Evolutionary conservation across 2,888 invertebrate genomes (phyloP), one percentile per base, ranked within the genome.

Genomic region (Caenorhabditis panamensis): DNA sequence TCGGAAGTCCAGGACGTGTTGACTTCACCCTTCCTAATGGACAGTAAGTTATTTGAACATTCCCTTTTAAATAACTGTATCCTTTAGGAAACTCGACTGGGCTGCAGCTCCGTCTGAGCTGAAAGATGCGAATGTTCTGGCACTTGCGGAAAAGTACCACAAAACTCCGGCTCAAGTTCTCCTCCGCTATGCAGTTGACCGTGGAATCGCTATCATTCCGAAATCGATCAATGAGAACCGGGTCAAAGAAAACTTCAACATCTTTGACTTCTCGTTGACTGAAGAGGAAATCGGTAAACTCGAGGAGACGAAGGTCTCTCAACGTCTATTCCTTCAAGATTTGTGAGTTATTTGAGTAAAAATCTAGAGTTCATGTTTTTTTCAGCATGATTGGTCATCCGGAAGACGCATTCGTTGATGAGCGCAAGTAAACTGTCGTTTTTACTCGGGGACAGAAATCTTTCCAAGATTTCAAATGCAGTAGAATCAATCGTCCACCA

Each of bases 1-100:
- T 92, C 11, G 92, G 91, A 64, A 89, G 90, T 5, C 91, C 91
- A 2, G 90, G 89, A 36, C 83, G 88, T 36, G 69, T 80, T 41
- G 64, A 84, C 47, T 89, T 83, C 78, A 76, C 63, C 11, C 81
- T 84, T 51, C 62, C 47, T 6, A 61, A 26, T 20, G 54, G 47
- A 53, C 24, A 24, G 72, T 49, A 31, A 53, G 61, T 61, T 4
- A 31, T 31, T 6, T 31, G 5, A 31, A 31, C 9, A 4, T 6
- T 4, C 31, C 9, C 31, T 31, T 6, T 31, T 31, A 9, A 31
- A 31, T 31, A 31, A 36, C 2, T 24, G 28, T 76, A 28, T 5
- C 36, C 8, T 56, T 51, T 31, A 82, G 83, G 18, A 80, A 76
- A 22, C 44, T 73, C 5, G 63, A 73, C 26, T 83, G 83, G 84